Conservation (phyloP, 1,140 invertebrate species). For the Plectrocnemia conspersa region DNA sequence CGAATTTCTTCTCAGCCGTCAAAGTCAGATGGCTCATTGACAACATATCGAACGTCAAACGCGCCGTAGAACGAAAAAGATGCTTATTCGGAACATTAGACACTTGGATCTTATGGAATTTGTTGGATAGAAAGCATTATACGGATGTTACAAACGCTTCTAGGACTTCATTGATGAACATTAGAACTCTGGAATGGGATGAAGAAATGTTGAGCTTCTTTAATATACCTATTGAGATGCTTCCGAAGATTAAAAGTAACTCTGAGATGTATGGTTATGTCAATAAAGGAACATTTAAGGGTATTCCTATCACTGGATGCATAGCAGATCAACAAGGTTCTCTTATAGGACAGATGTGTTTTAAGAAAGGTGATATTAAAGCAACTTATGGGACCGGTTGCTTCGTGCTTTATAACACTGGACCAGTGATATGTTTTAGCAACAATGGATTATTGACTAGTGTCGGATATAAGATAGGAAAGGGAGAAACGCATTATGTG, state of each 20-base stretch:
- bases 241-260: slow-evolving; percentile 83
- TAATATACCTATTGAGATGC: slow-evolving; percentile 70
- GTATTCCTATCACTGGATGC: slow-evolving; percentile 75
- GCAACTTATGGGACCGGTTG: slow-evolving; percentile 97
- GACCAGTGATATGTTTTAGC: slow-evolving; percentile 73
- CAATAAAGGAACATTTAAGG: slow-evolving; percentile 58
- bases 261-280: slow-evolving; percentile 80
- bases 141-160: slow-evolving; percentile 98
- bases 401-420: slow-evolving; percentile 94
- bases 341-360: slow-evolving; percentile 89
- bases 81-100: slow-evolving; percentile 95
- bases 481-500: slow-evolving; percentile 77
- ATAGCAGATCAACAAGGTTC: slow-evolving; percentile 95
- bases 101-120: slow-evolving; percentile 88
- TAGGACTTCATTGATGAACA: slow-evolving; percentile 96
- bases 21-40: slow-evolving; percentile 93
- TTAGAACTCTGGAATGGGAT: slow-evolving; percentile 90
- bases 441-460: slow-evolving; percentile 88
- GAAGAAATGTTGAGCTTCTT: slow-evolving; percentile 83
- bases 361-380: slow-evolving; percentile 85
- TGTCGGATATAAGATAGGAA: slow-evolving; percentile 89
- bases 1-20: slow-evolving; percentile 92
- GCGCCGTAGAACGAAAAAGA: slow-evolving; percentile 67
- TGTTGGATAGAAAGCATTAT: slow-evolving; percentile 69
- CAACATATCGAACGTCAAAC: slow-evolving; percentile 74